phyloP scores from a whole-genome alignment of 1,140 invertebrate genomes.

The Gryon sp. region DNA sequence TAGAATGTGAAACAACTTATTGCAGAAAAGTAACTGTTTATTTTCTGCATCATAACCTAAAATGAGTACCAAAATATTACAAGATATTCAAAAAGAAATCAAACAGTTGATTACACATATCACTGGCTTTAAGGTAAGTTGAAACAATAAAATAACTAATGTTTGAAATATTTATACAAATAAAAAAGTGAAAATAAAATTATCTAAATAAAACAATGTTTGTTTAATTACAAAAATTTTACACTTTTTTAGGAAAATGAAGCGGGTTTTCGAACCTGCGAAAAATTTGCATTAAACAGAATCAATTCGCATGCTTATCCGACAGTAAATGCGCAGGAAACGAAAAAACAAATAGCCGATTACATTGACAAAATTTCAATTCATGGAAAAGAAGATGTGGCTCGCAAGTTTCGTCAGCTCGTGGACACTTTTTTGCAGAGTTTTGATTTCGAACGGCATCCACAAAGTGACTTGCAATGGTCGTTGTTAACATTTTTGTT shows the following conservation, averaged over 20 bases:
- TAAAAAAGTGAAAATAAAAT: slow-evolving; percentile 12
- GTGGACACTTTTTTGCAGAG: slow-evolving; percentile 71
- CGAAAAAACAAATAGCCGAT: slow-evolving; percentile 72
- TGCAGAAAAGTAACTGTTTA: no score
- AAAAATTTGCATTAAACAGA: slow-evolving; percentile 76
- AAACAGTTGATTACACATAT: slow-evolving; percentile 73
- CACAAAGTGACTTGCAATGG: slow-evolving; percentile 78
- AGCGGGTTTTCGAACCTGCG: slow-evolving; percentile 75
- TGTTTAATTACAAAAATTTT: slow-evolving; percentile 1
- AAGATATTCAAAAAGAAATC: slow-evolving; percentile 73
- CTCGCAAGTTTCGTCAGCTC: slow-evolving; percentile 72
- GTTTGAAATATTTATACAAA: no score
- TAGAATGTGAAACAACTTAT: no score
- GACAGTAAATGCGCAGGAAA: slow-evolving; percentile 73
- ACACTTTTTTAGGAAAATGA: slow-evolving; percentile 68
- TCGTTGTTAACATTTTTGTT: slow-evolving; percentile 72
- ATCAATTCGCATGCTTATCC: slow-evolving; percentile 77
- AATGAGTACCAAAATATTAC: slow-evolving; percentile 73
- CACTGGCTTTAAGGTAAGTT: slow-evolving; percentile 73
- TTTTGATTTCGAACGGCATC: slow-evolving; percentile 76
- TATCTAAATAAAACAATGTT: slow-evolving; percentile 1
- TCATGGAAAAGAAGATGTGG: slow-evolving; percentile 77
- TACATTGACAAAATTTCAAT: slow-evolving; percentile 75
- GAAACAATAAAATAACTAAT: no score
- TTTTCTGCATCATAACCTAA: slow-evolving; percentile 22